Evolutionary conservation across 2,797 vertebrate genomes (phyloP).

Genomic region (Coregonus suidteri): DNA sequence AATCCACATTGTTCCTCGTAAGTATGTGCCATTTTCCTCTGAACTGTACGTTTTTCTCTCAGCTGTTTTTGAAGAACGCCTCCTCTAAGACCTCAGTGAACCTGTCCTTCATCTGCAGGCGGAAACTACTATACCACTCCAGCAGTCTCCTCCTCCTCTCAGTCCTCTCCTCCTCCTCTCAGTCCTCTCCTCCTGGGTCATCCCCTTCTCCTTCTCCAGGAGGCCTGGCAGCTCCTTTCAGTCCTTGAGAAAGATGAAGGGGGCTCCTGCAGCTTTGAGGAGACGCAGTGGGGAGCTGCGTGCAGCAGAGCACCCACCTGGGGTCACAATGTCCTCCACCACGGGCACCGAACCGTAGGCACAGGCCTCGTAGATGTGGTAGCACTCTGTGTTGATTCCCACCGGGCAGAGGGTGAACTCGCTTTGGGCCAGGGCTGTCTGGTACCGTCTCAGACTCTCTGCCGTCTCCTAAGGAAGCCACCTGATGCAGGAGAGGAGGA

Average conservation of each 20-base stretch:
- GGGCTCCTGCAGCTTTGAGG: conserved; percentile 90
- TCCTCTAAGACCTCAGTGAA: conserved; percentile 87
- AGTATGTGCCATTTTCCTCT: not conserved
- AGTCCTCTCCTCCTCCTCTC: conserved; percentile 84
- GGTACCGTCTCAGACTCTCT: conserved; percentile 87
- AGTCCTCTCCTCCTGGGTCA: conserved; percentile 85
- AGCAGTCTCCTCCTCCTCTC: conserved; percentile 88
- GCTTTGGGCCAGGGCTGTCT: conserved; percentile 89
- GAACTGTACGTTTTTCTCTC: conserved; percentile 26
- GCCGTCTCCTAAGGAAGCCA: conserved; percentile 95
- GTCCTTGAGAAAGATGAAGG: conserved; percentile 93
- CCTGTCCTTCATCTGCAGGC: conserved; percentile 85
- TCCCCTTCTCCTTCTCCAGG: conserved; percentile 84
- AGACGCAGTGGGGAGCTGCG: conserved; percentile 84
- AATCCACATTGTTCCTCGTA: not conserved
- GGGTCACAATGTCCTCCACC: conserved; percentile 89
- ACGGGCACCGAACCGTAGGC: conserved; percentile 92
- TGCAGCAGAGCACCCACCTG: conserved; percentile 80
- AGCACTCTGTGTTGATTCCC: conserved; percentile 94
- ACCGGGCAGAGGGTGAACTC: conserved; percentile 94
- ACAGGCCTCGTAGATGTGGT: conserved; percentile 95
- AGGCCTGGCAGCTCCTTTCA: conserved; percentile 91
- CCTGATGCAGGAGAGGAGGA: conserved; percentile 66
- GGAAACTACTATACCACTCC: conserved; percentile 91
- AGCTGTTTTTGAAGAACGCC: conserved; percentile 81